Base-by-base conservation (phyloP, 2,113 vertebrate species). In the Oceanodroma tethys region DNA sequence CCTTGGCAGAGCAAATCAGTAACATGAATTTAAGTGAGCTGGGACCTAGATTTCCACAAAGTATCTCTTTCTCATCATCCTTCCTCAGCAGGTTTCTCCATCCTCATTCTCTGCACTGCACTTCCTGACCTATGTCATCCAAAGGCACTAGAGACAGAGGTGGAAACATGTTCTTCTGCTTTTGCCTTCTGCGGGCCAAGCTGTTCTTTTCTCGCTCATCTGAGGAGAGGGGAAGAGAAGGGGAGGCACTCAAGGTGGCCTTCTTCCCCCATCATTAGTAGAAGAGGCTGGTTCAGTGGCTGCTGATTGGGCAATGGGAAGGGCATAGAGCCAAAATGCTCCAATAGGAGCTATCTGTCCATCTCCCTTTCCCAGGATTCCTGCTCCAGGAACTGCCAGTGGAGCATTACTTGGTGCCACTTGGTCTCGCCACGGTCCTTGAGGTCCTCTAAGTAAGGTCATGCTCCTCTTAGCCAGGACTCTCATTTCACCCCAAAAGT, bases 401-500 rank as follows among this genome's bases (percentile, higher is more conserved):
- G 80, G 88, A 96, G 95, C 42, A 1, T 95, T 66, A 94, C 80
- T 83, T 91, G 71, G 50, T 92, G 88, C 83, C 91, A 95, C 83
- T 92, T 47, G 55, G 63, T 94, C 59, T 94, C 60, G 86, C 75
- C 93, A 94, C 71, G 92, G 91, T 96, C 68, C 86, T 96, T 91
- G 86, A 94, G 86, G 86, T 97, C 83, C 91, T 97, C 50, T 90
- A 95, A 94, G 92, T 65, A 95, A 59, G 42, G 95, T 94, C 95
- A 96, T 59, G 83, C 45, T 97, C 63, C 86, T 96, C 83, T 96
- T 95, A 94, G 80, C 82, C 91, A 88, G 88, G 91, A 90, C 86
- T 95, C 85, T 92, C 72, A 91, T 92, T 96, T 95, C 96, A 91
- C 83, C 96, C 94, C 83, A 76, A 93, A 92, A 91, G 83, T 95